Conservation (phyloP, 1,140 invertebrate species). For the Lepidostoma basale region DNA sequence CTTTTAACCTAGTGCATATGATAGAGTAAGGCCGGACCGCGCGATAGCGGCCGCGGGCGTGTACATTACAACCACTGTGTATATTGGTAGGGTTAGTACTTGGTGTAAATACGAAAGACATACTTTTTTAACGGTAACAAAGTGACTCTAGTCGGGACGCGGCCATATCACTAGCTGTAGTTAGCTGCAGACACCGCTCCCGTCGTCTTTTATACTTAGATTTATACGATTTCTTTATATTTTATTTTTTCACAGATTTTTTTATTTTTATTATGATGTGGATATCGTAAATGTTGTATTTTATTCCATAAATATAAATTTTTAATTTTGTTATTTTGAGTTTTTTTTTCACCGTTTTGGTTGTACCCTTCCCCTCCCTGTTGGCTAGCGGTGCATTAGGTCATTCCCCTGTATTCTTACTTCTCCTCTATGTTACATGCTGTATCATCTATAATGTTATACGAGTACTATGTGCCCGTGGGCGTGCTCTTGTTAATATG, state of each 20-base stretch:
- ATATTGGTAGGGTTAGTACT: conserved; percentile 35
- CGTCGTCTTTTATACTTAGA: conserved; percentile 39
- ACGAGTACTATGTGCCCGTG: conserved; percentile 14
- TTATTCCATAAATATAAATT: conserved; percentile 47
- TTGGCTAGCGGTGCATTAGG: conserved; percentile 13
- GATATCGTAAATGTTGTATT: conserved; percentile 44
- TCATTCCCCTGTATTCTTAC: conserved; percentile 15
- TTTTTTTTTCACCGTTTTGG: conserved; percentile 36
- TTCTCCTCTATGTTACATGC: too few species aligned
- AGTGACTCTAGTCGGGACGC: conserved; percentile 44
- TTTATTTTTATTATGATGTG: conserved; percentile 44
- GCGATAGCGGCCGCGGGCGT: conserved; percentile 15
- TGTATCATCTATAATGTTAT: too few species aligned
- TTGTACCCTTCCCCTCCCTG: conserved; percentile 1
- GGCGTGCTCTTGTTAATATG: neutral
- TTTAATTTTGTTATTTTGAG: conserved; percentile 45
- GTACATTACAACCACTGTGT: conserved; percentile 35
- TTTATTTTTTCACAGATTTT: conserved; percentile 48
- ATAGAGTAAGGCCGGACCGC: neutral
- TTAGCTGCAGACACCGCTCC: conserved; percentile 25
- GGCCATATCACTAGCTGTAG: conserved; percentile 36
- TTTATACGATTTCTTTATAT: conserved; percentile 45
- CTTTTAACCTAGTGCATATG: conserved; percentile 42
- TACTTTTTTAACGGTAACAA: conserved; percentile 35
- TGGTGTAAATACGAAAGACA: conserved; percentile 43